Percentiles rank a stretch among this genome's conserved stretches.
phyloP scores from a whole-genome alignment of 2,888 invertebrate genomes.

The Syritta pipiens region DNA sequence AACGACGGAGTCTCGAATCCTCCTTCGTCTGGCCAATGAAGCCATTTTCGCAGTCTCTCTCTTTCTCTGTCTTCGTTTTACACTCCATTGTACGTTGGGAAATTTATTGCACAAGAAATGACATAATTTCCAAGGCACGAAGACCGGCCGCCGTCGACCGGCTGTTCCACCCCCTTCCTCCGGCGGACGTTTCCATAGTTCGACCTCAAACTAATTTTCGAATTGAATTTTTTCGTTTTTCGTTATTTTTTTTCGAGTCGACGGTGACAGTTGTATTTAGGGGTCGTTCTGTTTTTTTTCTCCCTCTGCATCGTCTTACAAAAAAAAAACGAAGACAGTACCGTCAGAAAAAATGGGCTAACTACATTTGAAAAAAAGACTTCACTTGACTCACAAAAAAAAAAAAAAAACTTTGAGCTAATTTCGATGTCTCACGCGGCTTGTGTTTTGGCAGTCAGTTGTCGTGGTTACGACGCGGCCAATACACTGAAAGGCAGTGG shows the following conservation, averaged over 20 bases:
- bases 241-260: too few relatives aligned
- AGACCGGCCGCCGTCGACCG: too few relatives aligned
- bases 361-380: conserved; percentile 25
- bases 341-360: conserved; percentile 22
- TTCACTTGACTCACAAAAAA: conserved; percentile 40
- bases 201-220: conserved; percentile 56
- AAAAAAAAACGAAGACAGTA: not conserved
- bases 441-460: conserved; percentile 45
- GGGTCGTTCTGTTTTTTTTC: conserved; percentile 2
- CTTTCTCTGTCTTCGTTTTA: not conserved
- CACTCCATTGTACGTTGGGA: conserved; percentile 5
- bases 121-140: conserved; percentile 46
- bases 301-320: not conserved
- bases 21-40: conserved; percentile 15
- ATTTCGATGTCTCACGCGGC: conserved; percentile 54
- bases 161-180: too few relatives aligned
- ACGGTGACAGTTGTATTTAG: too few relatives aligned
- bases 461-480: conserved; percentile 18
- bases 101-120: conserved; percentile 61
- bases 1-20: too few relatives aligned
- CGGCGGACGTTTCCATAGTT: conserved; percentile 19
- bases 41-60: not conserved
- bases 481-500: not conserved
- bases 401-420: conserved; percentile 22
- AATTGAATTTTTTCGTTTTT: conserved; percentile 64